Base-by-base conservation (phyloP, 2,888 invertebrate genomes). In the Eudemis profundana region DNA sequence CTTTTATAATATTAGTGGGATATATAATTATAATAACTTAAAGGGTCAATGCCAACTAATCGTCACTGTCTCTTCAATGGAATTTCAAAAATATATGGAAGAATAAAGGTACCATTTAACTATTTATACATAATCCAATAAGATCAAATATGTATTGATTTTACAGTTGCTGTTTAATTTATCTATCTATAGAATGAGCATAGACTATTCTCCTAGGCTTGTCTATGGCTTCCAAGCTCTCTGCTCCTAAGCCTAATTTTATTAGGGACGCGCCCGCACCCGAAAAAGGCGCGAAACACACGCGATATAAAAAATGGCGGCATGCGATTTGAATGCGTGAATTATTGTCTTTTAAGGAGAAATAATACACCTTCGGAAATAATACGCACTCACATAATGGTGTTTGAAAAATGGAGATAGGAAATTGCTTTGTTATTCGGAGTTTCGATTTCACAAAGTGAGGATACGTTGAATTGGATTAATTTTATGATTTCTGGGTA, bases 261-360 rank as follows among this genome's bases (percentile, higher is more conserved):
- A 91, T 92, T 92, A 92, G 87, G 85, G 87, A 90, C 89, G 84
- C 89, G 81, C 89, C 90, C 91, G 87, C 85, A 83, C 88, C 90
- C 88, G 87, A 89, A 90, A 88, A 90, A 90, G 91, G 91, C 90
- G 91, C 89, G 90, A 91, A 91, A 89, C 92, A 92, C 92, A 91
- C 92, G 92, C 92, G 90, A 92, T 91, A 88, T 91, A 92, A 92
- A 91, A 92, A 91, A 91, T 91, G 87, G 91, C 90, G 87, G 83
- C 84, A 79, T 78, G 85, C 90, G 83, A 90, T 91, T 90, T 90
- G 90, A 91, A 91, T 90, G 89, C 90, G 89, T 91, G 91, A 92
- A 87, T 89, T 91, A 92, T 91, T 90, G 87, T 89, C 86, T 88
- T 90, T 89, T 85, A 84, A 87, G 84, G 81, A 86, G 86, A 84